A percentile compares a stretch with the other conserved stretches of the same genome.
phyloP scores from a whole-genome alignment of 2,888 invertebrate species.

The Conistra vaccinii region DNA sequence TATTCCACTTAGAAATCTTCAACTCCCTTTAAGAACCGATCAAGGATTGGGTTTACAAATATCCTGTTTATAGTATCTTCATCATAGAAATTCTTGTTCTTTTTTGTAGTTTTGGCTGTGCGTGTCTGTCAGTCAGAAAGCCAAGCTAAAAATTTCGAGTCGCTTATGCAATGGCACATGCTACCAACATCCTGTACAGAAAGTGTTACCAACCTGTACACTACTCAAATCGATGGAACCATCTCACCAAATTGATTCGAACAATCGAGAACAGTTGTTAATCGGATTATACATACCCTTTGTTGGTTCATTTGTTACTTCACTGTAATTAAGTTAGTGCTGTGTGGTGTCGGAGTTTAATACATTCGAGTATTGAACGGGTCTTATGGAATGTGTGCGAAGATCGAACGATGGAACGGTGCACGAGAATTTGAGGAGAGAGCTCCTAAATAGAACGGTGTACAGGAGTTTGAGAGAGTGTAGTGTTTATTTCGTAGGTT shows the following conservation, averaged over 20 bases:
- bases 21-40: too few species aligned
- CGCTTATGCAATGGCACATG: too few species aligned
- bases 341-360: conserved; percentile 52
- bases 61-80: too few species aligned
- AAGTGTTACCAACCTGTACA: neutral
- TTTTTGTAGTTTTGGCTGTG: too few species aligned
- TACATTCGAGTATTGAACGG: conserved; percentile 26
- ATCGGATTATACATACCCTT: conserved; percentile 74
- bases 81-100: too few species aligned
- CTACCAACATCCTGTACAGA: neutral
- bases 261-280: conserved; percentile 71
- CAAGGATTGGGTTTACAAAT: too few species aligned
- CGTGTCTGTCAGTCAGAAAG: too few species aligned
- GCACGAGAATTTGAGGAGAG: conserved; percentile 6
- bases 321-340: conserved; percentile 71
- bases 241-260: conserved; percentile 73
- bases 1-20: too few species aligned
- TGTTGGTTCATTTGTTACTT: conserved; percentile 71
- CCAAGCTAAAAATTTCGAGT: too few species aligned
- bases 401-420: neutral
- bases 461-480: neutral
- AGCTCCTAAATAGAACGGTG: neutral
- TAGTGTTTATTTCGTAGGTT: conserved; percentile 4
- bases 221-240: conserved; percentile 51
- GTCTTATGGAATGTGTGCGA: conserved; percentile 5